A percentile compares a stretch with the other conserved stretches of the same genome.
These are phyloP conservation scores for Crenuchus spilurus DNA, from an alignment of 2,797 vertebrate species.

Conservation along the genomic window DNA sequence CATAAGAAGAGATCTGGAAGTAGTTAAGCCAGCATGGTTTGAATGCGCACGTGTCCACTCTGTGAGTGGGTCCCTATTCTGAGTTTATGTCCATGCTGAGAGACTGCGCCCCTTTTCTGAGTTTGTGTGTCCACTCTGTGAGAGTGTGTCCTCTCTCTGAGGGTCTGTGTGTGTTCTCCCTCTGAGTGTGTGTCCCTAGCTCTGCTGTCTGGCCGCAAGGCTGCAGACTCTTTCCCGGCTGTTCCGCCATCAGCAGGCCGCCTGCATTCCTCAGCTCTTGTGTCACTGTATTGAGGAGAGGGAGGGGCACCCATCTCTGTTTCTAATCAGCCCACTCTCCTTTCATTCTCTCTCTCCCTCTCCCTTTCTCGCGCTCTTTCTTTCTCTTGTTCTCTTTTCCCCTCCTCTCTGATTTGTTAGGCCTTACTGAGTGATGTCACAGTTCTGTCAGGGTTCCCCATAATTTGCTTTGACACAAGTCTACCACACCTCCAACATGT, in stretches of 20 bases:
- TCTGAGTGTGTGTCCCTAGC: conserved; percentile 1
- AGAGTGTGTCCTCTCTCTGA: no score
- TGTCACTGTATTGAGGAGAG: conserved; percentile 72
- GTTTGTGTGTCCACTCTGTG: not conserved
- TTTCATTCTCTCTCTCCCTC: conserved; percentile 34
- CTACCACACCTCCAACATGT: conserved; percentile 42
- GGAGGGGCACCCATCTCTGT: conserved; percentile 72
- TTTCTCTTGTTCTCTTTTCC: conserved; percentile 20
- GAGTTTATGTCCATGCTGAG: not conserved
- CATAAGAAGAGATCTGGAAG: no score
- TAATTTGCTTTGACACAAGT: conserved; percentile 52
- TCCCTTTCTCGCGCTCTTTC: conserved; percentile 5
- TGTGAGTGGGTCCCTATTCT: not conserved
- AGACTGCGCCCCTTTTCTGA: not conserved
- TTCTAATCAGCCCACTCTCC: conserved; percentile 76
- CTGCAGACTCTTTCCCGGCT: conserved; percentile 66
- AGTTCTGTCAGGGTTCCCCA: conserved; percentile 47
- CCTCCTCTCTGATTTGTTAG: conserved; percentile 47
- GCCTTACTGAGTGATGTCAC: conserved; percentile 52
- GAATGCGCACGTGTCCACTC: not conserved
- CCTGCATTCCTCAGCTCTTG: conserved; percentile 76
- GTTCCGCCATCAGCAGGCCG: conserved; percentile 75
- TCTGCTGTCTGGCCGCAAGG: conserved; percentile 24
- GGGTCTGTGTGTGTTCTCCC: not conserved
- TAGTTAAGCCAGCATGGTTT: no score